Conservation (phyloP, 2,113 vertebrate genomes). For the Archilochus colubris region DNA sequence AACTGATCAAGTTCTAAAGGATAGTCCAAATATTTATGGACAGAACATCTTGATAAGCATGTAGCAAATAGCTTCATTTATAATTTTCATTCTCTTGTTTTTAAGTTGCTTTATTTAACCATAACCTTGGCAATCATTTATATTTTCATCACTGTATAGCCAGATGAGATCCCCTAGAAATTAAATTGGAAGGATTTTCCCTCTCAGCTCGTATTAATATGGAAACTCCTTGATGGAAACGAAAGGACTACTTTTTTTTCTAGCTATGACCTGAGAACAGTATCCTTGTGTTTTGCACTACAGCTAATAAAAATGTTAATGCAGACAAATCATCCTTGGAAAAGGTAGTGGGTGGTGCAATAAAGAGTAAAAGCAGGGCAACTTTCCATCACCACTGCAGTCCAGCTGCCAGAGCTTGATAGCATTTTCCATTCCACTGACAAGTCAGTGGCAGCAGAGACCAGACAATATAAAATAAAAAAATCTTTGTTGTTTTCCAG, state of each 20-base stretch:
- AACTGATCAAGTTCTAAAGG: not conserved
- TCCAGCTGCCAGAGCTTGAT: not conserved
- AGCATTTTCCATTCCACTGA: conserved; percentile 28
- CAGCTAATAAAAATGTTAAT: not conserved
- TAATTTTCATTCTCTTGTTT: not conserved
- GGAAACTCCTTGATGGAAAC: conserved; percentile 17
- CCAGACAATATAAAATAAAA: not conserved
- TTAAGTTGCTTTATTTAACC: not conserved
- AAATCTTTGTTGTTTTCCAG: not conserved
- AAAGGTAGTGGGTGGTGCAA: not conserved
- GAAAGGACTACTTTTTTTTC: not conserved
- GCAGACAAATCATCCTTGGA: conserved; percentile 3
- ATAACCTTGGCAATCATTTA: not conserved
- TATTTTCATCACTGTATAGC: not conserved
- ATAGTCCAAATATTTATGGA: not conserved
- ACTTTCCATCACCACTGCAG: conserved; percentile 11
- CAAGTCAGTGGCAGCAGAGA: conserved; percentile 15
- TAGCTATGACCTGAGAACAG: not conserved
- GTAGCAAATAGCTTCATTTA: not conserved
- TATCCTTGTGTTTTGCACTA: not conserved
- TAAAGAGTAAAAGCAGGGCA: conserved; percentile 23
- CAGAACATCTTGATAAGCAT: not conserved
- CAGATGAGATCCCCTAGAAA: not conserved
- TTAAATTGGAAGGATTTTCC: not conserved
- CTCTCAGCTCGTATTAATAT: not conserved